Conservation (phyloP, 2,113 vertebrate genomes). For the Rousettus leschenaultii region DNA sequence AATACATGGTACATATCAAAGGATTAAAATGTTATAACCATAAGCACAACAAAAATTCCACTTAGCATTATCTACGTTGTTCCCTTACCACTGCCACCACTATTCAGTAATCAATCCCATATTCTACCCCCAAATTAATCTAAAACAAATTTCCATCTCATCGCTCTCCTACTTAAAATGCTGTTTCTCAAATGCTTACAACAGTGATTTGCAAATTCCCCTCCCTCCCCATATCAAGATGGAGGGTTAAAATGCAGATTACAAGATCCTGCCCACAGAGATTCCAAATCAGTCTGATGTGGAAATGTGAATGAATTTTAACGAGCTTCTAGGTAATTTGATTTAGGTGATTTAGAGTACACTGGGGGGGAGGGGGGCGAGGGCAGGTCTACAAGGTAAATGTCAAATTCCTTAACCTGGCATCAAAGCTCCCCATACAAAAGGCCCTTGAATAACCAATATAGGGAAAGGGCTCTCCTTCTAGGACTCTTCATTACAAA, state of each 20-base stretch:
- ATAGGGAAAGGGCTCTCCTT: background rate
- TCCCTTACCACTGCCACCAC: background rate
- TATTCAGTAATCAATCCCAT: background rate
- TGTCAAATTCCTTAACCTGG: background rate
- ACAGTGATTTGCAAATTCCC: background rate
- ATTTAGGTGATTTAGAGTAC: background rate
- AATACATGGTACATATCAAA: background rate
- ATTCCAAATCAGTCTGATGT: background rate
- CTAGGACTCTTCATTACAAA: background rate
- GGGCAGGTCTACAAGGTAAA: background rate
- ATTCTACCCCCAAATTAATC: background rate
- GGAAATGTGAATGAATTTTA: background rate
- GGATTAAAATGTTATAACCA: background rate
- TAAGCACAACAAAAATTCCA: background rate
- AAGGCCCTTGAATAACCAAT: background rate
- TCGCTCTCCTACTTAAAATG: background rate
- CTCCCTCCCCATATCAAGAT: background rate
- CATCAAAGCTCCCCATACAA: background rate
- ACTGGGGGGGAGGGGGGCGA: rapidly evolving
- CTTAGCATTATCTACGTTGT: background rate
- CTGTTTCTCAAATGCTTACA: background rate
- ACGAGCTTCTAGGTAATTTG: background rate
- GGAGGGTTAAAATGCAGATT: background rate
- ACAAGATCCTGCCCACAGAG: background rate
- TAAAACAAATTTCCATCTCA: background rate